Percentiles rank a stretch among this genome's conserved stretches.
Conservation (phyloP, 2,113 vertebrate genomes). For the Crocuta crocuta region DNA sequence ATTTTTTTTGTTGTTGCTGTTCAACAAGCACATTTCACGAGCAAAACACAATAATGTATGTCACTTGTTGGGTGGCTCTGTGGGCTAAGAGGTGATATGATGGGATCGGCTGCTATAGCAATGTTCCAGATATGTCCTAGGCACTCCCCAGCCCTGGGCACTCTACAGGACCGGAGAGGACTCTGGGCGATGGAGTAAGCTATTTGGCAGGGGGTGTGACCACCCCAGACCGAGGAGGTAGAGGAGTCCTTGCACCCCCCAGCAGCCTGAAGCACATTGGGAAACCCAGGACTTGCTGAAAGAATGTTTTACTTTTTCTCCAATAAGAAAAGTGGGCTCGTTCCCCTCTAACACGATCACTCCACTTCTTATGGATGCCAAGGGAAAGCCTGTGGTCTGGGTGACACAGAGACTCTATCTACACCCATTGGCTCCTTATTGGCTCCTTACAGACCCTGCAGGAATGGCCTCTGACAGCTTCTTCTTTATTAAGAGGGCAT, state of each 20-base stretch:
- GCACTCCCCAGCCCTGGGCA: background rate
- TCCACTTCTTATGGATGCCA: rapidly evolving
- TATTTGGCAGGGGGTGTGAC: background rate
- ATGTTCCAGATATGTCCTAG: background rate
- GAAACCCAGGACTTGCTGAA: background rate
- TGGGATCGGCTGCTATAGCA: background rate
- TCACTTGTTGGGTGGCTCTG: background rate
- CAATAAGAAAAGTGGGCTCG: background rate
- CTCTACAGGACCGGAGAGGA: background rate
- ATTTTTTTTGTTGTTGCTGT: conserved; percentile 13
- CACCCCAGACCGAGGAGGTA: background rate
- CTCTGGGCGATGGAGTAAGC: background rate
- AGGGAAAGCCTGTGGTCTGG: background rate
- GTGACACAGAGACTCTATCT: background rate
- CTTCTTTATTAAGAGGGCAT: background rate
- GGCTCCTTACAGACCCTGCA: background rate
- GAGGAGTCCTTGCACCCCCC: too few relatives aligned
- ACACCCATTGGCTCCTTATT: background rate
- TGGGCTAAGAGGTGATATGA: background rate
- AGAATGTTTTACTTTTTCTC: background rate
- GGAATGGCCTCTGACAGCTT: background rate
- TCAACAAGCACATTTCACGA: background rate
- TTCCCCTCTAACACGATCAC: background rate
- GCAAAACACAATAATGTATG: background rate
- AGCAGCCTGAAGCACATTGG: background rate